Evolutionary conservation across 1,140 invertebrate genomes (phyloP).

Genomic region (Rhizoglyphus robini): DNA sequence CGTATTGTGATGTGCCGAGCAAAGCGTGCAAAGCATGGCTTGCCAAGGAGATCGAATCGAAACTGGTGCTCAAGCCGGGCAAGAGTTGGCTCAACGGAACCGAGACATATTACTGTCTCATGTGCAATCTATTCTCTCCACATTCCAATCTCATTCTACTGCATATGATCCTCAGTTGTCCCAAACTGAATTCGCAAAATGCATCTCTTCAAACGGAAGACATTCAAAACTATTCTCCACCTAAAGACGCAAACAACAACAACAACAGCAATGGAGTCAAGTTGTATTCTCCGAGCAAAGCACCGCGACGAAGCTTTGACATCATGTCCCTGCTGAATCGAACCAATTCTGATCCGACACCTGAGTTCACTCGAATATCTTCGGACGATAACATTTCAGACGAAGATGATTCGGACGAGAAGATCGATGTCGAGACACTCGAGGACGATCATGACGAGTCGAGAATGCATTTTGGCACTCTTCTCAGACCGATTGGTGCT

Average conservation of each 20-base stretch:
- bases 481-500: neutral
- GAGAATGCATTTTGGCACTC: neutral
- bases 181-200: constrained; percentile 17
- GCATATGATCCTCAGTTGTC: constrained; percentile 27
- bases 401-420: neutral
- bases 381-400: neutral
- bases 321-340: constrained; percentile 27
- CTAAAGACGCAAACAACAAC: constrained; percentile 6
- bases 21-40: constrained; percentile 34
- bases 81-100: constrained; percentile 25
- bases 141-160: constrained; percentile 27
- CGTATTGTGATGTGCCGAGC: neutral
- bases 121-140: constrained; percentile 26
- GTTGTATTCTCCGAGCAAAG: neutral
- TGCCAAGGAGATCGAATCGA: constrained; percentile 33
- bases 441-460: neutral
- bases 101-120: constrained; percentile 25
- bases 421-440: constrained; percentile 9
- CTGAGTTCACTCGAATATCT: constrained; percentile 3
- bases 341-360: too few species aligned
- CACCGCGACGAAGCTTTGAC: constrained; percentile 23
- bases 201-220: neutral
- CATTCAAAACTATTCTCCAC: neutral
- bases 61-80: constrained; percentile 30
- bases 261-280: too few species aligned